Conservation (phyloP, 2,888 invertebrate species). For the Neria commutata region DNA sequence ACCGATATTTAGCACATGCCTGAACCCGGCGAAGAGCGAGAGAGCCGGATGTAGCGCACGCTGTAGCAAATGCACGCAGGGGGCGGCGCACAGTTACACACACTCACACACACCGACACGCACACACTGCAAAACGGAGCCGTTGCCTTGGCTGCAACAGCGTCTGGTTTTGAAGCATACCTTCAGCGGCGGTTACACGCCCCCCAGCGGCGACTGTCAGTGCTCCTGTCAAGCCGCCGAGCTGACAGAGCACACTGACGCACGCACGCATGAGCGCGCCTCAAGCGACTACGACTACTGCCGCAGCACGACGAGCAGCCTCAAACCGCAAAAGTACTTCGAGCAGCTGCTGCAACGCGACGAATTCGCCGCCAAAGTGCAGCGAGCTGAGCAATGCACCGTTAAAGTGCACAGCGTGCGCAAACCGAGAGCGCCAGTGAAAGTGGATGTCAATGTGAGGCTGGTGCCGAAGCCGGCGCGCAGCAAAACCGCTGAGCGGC, state of each 20-base stretch:
- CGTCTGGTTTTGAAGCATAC: slow-evolving; percentile 58
- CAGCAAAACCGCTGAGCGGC: not conserved
- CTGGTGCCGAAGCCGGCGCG: slow-evolving; percentile 68
- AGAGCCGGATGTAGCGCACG: not conserved
- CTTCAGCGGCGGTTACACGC: slow-evolving; percentile 37
- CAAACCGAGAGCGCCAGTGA: slow-evolving; percentile 65
- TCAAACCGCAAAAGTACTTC: slow-evolving; percentile 45
- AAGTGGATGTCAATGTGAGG: slow-evolving; percentile 79
- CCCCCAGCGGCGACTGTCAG: slow-evolving; percentile 36
- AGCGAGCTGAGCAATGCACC: not conserved
- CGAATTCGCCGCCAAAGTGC: slow-evolving; percentile 11
- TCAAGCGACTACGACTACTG: slow-evolving; percentile 5
- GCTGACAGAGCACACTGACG: slow-evolving; percentile 46
- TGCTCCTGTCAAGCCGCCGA: slow-evolving; percentile 42
- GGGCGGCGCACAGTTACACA: slow-evolving; percentile 11
- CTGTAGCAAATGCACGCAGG: not conserved
- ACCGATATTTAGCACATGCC: slow-evolving; percentile 4
- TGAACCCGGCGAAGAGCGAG: not conserved
- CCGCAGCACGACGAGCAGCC: slow-evolving; percentile 33
- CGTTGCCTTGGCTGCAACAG: slow-evolving; percentile 61
- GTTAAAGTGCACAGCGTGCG: not conserved
- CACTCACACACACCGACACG: slow-evolving; percentile 14
- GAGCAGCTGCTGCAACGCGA: slow-evolving; percentile 46
- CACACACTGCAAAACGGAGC: slow-evolving; percentile 47
- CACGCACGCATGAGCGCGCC: slow-evolving; percentile 12